Conservation (phyloP, 2,797 vertebrate species). For the Falco concolor region DNA sequence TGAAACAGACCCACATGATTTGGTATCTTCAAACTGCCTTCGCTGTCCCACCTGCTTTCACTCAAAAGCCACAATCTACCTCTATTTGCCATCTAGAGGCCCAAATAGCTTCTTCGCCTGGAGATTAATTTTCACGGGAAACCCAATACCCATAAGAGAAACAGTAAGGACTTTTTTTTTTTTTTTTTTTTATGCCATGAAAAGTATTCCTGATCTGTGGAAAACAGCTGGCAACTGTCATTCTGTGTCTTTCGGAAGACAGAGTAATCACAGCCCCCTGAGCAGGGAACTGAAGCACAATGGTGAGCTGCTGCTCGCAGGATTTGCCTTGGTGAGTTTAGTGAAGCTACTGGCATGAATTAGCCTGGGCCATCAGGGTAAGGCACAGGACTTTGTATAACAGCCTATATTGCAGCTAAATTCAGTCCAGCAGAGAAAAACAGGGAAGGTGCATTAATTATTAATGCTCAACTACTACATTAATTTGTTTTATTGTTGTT, state of each 20-base stretch:
- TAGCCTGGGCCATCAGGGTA: not conserved
- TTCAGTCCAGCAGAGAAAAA: not conserved
- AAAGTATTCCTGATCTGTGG: not conserved
- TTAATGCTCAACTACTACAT: not conserved
- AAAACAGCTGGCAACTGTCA: not conserved
- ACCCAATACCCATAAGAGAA: not conserved
- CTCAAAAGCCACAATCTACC: not conserved
- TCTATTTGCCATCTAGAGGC: not conserved
- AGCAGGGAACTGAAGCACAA: not conserved
- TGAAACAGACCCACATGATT: not conserved
- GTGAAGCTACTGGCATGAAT: not conserved
- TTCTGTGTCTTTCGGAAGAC: not conserved
- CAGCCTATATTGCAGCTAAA: not conserved
- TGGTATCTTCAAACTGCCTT: not conserved
- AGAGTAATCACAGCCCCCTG: not conserved
- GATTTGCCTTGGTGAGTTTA: not conserved
- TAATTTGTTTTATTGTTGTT: not conserved
- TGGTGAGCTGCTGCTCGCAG: not conserved
- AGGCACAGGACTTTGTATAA: fast-evolving
- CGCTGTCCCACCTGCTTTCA: not conserved
- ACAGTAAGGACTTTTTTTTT: not conserved
- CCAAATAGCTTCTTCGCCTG: not conserved
- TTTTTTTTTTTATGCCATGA: not conserved
- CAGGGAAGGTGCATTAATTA: not conserved
- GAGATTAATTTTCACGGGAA: not conserved